These are phyloP conservation scores for Thamnophis sirtalis DNA, from an alignment of 2,113 vertebrate species.

Conservation along the genomic window DNA sequence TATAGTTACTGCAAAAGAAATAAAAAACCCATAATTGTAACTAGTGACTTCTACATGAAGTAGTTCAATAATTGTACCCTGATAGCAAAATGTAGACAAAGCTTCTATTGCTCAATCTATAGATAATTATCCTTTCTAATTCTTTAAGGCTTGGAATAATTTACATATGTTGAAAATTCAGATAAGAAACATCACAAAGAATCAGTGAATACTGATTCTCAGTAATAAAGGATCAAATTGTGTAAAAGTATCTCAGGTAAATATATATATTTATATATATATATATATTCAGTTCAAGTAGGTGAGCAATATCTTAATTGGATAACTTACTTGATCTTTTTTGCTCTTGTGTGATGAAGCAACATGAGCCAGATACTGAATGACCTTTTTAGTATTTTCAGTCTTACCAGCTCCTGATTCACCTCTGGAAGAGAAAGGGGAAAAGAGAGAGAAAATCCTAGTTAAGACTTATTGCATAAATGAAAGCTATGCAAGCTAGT, in stretches of 20 bases:
- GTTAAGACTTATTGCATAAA: not conserved
- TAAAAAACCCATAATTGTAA: not conserved
- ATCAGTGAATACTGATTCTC: not conserved
- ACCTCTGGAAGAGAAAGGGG: constrained; percentile 74
- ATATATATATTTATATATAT: too few species aligned
- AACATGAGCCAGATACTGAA: constrained; percentile 96
- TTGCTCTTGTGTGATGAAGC: constrained; percentile 97
- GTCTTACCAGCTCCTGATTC: constrained; percentile 98
- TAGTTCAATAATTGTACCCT: not conserved
- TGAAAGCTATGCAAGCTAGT: too few species aligned
- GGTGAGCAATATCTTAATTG: not conserved
- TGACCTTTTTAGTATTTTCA: constrained; percentile 98
- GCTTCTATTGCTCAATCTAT: not conserved
- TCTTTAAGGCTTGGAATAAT: not conserved
- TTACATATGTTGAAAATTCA: not conserved
- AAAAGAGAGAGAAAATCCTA: constrained; percentile 36
- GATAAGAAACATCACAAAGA: not conserved
- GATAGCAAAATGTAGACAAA: not conserved
- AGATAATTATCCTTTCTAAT: not conserved
- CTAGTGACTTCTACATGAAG: not conserved
- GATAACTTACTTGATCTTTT: constrained; percentile 89
- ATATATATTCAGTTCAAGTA: not conserved
- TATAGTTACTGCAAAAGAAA: not conserved
- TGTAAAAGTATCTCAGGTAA: not conserved
- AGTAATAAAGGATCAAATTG: not conserved